A percentile compares a stretch with the other conserved stretches of the same genome.
phyloP scores from a whole-genome alignment of 2,113 vertebrate genomes.

The Petrocephalus zakoni region DNA sequence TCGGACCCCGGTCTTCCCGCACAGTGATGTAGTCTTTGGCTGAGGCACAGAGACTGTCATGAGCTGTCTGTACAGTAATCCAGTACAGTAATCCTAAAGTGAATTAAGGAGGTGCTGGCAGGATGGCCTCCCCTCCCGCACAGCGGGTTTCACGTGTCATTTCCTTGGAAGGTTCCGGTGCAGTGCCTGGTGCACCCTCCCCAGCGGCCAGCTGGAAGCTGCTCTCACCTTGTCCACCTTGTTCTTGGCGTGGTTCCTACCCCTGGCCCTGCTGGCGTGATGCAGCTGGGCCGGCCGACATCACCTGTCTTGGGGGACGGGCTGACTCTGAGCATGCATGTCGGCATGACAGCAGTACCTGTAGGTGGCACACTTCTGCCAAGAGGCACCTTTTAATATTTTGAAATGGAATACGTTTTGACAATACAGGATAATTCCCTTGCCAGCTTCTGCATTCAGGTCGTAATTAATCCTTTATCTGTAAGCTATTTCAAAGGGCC shows the following conservation, averaged over 20 bases:
- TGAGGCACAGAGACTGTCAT: neutral
- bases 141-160: neutral
- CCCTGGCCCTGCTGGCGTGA: neutral
- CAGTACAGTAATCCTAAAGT: neutral
- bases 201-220: neutral
- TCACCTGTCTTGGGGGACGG: neutral
- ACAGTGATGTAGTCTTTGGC: neutral
- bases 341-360: neutral
- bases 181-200: neutral
- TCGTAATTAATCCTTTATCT: neutral
- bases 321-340: neutral
- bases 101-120: neutral
- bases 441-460: neutral
- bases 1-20: neutral
- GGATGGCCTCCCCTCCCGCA: neutral
- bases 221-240: neutral
- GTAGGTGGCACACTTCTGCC: neutral
- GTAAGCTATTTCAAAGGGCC: neutral
- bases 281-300: neutral
- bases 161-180: neutral
- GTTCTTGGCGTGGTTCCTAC: neutral
- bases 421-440: neutral
- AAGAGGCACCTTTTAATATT: neutral
- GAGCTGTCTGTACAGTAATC: neutral
- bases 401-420: neutral